Evolutionary conservation across 1,140 invertebrate genomes (phyloP), one percentile per base, ranked within the genome.

Genomic region (Drosophila kohkoa): DNA sequence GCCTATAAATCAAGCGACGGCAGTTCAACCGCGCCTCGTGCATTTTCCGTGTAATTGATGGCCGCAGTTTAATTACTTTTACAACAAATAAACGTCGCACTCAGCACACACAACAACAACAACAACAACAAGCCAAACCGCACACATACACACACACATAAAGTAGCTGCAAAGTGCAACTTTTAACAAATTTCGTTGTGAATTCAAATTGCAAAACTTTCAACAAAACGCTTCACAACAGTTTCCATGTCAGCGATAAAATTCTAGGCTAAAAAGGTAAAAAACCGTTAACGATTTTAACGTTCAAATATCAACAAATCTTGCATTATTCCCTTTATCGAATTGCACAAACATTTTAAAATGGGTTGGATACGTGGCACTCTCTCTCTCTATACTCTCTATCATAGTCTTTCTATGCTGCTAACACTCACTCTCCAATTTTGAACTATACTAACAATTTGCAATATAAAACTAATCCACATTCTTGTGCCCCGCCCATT

Each of bases 131-230:
- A 89, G 20, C 20, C 81, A 85, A 90, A 85, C 81, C 64, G 57
- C 41, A 28, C 8, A 65, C 38, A 68, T 48, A 58, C 38, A 63
- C 65, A 46, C 55, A 62, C 63, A 64, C 25, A 58, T 32, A 32
- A 13, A 20, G 20, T 63, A 80, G 46, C 67, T 75, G 83, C 70
- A 85, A 25, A 67, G 13, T 54, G 41, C 77, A 79, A 51, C 55
- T 73, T 85, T 89, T 73, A 89, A 90, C 85, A 89, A 89, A 89
- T 89, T 89, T 88, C 68, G 85, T 88, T 90, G 78, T 76, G 85
- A 90, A 81, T 89, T 85, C 78, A 65, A 16, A 51, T 49, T 73
- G 74, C 74, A 72, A 52, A 70, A 76, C 41, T 74, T 85, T 83
- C 77, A 78, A 59, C 68, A 54, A 77, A 82, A 52, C 41, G 43